These are phyloP conservation scores for Aphaenogaster floridana DNA, from an alignment of 1,140 invertebrate genomes.

Conservation along the genomic window DNA sequence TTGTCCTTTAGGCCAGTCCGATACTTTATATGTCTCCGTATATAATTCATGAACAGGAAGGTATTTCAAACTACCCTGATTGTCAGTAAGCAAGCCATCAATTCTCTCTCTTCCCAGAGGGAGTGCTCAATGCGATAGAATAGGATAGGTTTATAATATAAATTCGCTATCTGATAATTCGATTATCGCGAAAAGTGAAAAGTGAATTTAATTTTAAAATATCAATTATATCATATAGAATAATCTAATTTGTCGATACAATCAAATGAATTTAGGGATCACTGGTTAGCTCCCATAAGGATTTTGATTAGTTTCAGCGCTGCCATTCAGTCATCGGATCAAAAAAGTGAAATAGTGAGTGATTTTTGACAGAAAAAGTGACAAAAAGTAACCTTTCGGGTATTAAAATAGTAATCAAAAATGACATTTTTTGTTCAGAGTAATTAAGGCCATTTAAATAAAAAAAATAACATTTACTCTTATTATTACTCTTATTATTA, in stretches of 20 bases:
- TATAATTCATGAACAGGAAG: slow-evolving; percentile 32
- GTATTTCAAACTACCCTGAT: slow-evolving; percentile 6
- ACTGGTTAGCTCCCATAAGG: not conserved
- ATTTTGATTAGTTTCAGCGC: not conserved
- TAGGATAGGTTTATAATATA: not conserved
- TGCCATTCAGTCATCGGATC: no score
- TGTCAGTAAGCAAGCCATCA: not conserved
- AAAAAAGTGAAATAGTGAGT: no score
- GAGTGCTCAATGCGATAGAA: not conserved
- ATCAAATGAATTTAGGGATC: not conserved
- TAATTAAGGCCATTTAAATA: no score
- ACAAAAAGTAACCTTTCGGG: no score
- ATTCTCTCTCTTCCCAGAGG: not conserved
- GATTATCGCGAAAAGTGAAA: not conserved
- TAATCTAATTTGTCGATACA: not conserved
- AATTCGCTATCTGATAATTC: slow-evolving; percentile 1
- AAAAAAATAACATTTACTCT: no score
- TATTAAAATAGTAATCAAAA: no score
- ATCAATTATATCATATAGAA: not conserved
- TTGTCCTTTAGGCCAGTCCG: slow-evolving; percentile 69
- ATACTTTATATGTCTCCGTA: slow-evolving; percentile 21
- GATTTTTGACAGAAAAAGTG: no score
- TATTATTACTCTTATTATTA: no score
- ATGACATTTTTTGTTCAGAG: no score
- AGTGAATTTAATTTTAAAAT: slow-evolving; percentile 1